phyloP scores from a whole-genome alignment of 2,888 invertebrate genomes.

The Caenorhabditis drosophilae region DNA sequence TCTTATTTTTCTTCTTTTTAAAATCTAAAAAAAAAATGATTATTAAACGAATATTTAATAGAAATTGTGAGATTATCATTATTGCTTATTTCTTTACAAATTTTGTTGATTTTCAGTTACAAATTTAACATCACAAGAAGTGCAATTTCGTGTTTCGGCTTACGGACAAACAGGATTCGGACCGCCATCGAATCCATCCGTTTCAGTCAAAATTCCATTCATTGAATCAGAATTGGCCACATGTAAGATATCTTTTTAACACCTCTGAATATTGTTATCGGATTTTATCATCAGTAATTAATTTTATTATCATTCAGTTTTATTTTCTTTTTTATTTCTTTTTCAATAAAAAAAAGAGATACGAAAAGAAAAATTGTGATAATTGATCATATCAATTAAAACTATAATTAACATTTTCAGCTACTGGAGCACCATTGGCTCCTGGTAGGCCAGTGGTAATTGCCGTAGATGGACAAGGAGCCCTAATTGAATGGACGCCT shows the following conservation, averaged over 20 bases:
- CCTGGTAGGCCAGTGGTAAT: conserved; percentile 63
- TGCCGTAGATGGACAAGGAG: conserved; percentile 58
- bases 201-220: conserved; percentile 56
- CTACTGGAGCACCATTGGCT: conserved; percentile 40
- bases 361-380: no score
- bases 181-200: conserved; percentile 57
- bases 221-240: conserved; percentile 35
- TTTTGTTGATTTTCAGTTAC: conserved; percentile 35
- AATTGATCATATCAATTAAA: no score
- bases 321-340: no score
- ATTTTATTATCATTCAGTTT: no score
- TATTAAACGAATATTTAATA: neutral
- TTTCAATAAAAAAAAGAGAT: no score
- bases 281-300: neutral
- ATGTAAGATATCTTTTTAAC: conserved; percentile 13
- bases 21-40: neutral
- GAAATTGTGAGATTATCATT: neutral
- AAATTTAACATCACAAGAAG: conserved; percentile 45
- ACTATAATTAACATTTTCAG: conserved; percentile 23
- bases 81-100: neutral
- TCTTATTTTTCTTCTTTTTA: no score
- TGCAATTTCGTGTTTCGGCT: conserved; percentile 68
- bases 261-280: no score
- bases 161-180: conserved; percentile 67
- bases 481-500: conserved; percentile 62